Evolutionary conservation across 2,888 invertebrate species (phyloP).

Genomic region (Anarsia innoxiella): DNA sequence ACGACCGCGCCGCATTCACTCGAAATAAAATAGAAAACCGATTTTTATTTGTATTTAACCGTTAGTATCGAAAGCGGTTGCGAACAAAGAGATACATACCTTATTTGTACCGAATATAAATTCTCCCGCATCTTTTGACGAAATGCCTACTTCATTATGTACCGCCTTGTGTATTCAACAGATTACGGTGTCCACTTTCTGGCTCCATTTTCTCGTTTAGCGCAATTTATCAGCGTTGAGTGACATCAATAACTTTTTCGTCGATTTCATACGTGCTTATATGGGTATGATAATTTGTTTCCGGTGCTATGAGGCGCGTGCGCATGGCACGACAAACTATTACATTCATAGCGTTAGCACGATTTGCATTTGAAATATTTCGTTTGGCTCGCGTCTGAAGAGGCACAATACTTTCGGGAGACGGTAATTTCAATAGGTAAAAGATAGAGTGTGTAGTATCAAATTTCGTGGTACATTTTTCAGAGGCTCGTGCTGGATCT

Average conservation of each 20-base stretch:
- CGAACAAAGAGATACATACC: conserved; percentile 36
- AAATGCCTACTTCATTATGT: conserved; percentile 31
- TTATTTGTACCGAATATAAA: conserved; percentile 36
- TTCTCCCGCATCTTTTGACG: conserved; percentile 33
- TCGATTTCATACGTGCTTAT: conserved; percentile 64
- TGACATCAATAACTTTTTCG: conserved; percentile 70
- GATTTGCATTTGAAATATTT: conserved; percentile 76
- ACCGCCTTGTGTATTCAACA: conserved; percentile 37
- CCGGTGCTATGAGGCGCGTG: conserved; percentile 69
- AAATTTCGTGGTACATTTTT: conserved; percentile 72
- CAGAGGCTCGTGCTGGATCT: conserved; percentile 60
- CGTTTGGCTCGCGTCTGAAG: conserved; percentile 59
- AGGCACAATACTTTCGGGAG: conserved; percentile 59
- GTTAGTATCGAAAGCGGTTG: conserved; percentile 35
- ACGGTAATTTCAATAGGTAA: conserved; percentile 49
- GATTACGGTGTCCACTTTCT: conserved; percentile 38
- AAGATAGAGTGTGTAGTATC: conserved; percentile 50
- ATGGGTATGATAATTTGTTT: conserved; percentile 75
- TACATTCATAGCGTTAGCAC: conserved; percentile 72
- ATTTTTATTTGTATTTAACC: conserved; percentile 38
- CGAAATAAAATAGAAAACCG: no score
- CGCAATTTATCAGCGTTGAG: conserved; percentile 62
- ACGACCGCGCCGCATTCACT: no score
- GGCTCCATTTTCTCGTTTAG: conserved; percentile 58
- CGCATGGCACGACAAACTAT: conserved; percentile 70